Percentiles rank a stretch among this genome's conserved stretches.
Conservation (phyloP, 1,140 invertebrate genomes). For the Drosophila elegans region DNA sequence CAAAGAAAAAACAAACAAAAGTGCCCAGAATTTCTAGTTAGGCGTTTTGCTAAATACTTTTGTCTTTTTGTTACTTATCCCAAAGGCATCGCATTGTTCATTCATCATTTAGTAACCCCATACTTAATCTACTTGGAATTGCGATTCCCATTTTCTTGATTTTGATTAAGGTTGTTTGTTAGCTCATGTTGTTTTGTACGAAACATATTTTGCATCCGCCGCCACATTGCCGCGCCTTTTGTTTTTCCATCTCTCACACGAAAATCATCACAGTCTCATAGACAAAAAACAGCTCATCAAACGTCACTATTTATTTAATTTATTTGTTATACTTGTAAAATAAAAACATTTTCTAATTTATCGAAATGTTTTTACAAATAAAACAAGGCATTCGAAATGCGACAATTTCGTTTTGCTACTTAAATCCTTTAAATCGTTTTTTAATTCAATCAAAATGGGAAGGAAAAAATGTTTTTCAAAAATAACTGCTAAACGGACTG, state of each 20-base stretch:
- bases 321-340: constrained; percentile 71
- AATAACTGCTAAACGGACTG: no score
- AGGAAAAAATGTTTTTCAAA: no score
- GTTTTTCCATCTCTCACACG: constrained; percentile 13
- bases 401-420: constrained; percentile 34
- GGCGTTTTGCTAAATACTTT: constrained; percentile 28
- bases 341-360: constrained; percentile 55
- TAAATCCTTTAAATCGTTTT: not conserved
- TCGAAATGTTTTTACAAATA: constrained; percentile 61
- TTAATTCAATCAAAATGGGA: no score
- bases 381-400: constrained; percentile 35
- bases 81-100: constrained; percentile 21
- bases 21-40: constrained; percentile 60
- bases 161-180: constrained; percentile 27
- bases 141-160: constrained; percentile 28
- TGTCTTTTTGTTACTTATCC: constrained; percentile 34
- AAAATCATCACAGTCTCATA: constrained; percentile 6
- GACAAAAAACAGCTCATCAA: constrained; percentile 16
- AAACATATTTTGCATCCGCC: constrained; percentile 40
- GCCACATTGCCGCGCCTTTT: constrained; percentile 21
- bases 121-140: constrained; percentile 6
- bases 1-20: constrained; percentile 42
- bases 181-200: constrained; percentile 46
- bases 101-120: not conserved
- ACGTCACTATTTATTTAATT: constrained; percentile 71